Percentiles rank a stretch among this genome's conserved stretches.
Conservation (phyloP, 2,797 vertebrate genomes). For the Amphiprion clarkii region DNA sequence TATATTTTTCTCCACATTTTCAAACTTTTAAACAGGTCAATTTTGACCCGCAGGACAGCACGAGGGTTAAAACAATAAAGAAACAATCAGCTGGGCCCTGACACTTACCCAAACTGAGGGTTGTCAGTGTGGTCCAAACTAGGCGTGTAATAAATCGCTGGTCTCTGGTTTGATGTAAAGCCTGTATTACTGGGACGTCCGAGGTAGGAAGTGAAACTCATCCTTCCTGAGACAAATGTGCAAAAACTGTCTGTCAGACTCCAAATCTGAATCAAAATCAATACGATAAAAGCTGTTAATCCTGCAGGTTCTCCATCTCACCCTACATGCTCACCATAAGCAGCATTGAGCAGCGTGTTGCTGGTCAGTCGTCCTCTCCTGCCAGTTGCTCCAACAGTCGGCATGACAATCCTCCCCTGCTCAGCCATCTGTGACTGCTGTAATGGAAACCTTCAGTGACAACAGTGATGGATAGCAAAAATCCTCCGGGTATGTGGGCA, state of each 20-base stretch:
- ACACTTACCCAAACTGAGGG: conserved; percentile 70
- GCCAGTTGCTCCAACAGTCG: conserved; percentile 40
- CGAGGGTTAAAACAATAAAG: neutral
- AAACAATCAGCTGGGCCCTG: neutral
- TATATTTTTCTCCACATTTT: no score
- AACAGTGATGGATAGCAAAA: conserved; percentile 66
- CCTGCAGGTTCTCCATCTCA: neutral
- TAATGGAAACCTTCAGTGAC: conserved; percentile 70
- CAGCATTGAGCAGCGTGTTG: conserved; percentile 18
- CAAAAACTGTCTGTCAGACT: conserved; percentile 6
- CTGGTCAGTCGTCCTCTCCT: conserved; percentile 42
- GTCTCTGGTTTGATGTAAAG: conserved; percentile 69
- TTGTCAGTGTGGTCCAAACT: conserved; percentile 68
- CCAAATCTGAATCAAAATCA: conserved; percentile 2
- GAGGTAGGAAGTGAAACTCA: conserved; percentile 35
- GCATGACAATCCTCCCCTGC: conserved; percentile 46
- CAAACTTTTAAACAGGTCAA: no score
- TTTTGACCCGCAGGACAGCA: no score
- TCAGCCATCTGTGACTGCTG: conserved; percentile 73
- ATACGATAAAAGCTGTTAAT: neutral
- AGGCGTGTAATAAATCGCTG: conserved; percentile 61
- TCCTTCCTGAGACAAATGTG: conserved; percentile 17
- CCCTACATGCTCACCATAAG: conserved; percentile 22
- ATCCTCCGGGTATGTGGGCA: conserved; percentile 41
- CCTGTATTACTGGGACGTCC: conserved; percentile 46